Conservation (phyloP, 2,888 invertebrate genomes). For the Nymphalis polychloros region DNA sequence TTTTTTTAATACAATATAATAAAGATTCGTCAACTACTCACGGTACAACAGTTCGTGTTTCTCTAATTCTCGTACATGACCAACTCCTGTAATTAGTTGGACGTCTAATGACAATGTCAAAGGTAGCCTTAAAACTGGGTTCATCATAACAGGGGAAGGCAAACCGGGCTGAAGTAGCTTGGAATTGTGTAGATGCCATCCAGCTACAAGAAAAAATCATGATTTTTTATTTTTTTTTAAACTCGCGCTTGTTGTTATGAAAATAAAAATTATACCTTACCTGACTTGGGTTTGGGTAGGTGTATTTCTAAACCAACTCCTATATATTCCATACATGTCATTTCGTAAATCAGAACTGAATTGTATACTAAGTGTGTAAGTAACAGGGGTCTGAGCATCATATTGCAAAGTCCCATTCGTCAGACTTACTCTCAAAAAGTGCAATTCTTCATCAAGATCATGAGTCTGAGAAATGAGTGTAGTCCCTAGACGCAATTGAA, state of each 20-base stretch:
- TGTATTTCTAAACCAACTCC: slow-evolving; percentile 64
- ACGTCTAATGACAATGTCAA: slow-evolving; percentile 84
- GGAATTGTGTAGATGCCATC: slow-evolving; percentile 86
- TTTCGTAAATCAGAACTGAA: slow-evolving; percentile 58
- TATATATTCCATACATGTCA: slow-evolving; percentile 74
- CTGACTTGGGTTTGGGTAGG: slow-evolving; percentile 43
- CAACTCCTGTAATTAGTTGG: slow-evolving; percentile 72
- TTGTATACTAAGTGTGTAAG: slow-evolving; percentile 52
- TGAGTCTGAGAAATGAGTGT: slow-evolving; percentile 36
- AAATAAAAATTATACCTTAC: slow-evolving; percentile 42
- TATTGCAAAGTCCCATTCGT: slow-evolving; percentile 46
- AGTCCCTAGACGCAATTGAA: slow-evolving; percentile 62
- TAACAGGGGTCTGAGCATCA: slow-evolving; percentile 42
- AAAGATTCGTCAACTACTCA: slow-evolving; percentile 44
- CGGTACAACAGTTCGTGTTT: slow-evolving; percentile 43
- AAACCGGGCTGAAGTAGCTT: slow-evolving; percentile 84
- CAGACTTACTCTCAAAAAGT: slow-evolving; percentile 55
- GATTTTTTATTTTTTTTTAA: too few species aligned
- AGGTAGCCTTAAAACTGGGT: slow-evolving; percentile 90
- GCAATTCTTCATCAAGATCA: slow-evolving; percentile 45
- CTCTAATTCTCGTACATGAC: slow-evolving; percentile 81
- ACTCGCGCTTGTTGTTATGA: too few species aligned
- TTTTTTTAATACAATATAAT: background rate
- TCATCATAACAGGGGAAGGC: slow-evolving; percentile 92
- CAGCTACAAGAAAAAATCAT: slow-evolving; percentile 58